Base-by-base conservation (phyloP, 2,888 invertebrate genomes). In the Selenia dentaria region DNA sequence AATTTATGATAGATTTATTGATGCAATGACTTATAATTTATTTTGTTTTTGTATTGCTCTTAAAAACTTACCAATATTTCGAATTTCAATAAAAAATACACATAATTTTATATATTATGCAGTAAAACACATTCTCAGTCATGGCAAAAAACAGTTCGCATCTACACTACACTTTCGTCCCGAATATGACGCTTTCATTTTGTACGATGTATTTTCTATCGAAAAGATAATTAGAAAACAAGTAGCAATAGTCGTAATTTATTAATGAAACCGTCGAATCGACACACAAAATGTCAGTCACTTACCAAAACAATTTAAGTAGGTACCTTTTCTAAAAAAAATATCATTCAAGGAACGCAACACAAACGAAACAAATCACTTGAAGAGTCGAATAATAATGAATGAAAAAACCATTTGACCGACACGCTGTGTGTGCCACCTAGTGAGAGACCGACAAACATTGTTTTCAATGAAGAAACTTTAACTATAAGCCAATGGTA, bases 321-420 rank as follows among this genome's bases (percentile, higher is more conserved):
- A 16, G 4, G 16, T 16, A 16, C 16, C 16, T 83, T 81, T 80
- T 68, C 68, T 67, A 67, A 69, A 71, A 66, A 69, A 65, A 61
- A 68, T 54, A 67, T 70, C 67, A 70, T 72, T 70, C 66, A 67
- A 64, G 67, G 65, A 79, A 78, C 65, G 70, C 73, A 79, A 71
- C 74, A 74, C n/a, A n/a, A n/a, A n/a, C 78, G 75, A 86, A 85
- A 80, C 85, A 83, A 78, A 74, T 79, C 78, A 70, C 74, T 64
- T 60, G 76, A 77, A 78, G 72, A 79, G 79, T 78, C 79, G 72
- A 78, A 81, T 73, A 73, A 63, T 73, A 78, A 78, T 85, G 85
- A 75, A 62, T 58, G 71, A 77, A 83, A 84, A 86, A 85, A 84
- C 74, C 67, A 67, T 67, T 74, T 81, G 64, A 64, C 83, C 89